Percentiles rank a stretch among this genome's conserved stretches.
Conservation (phyloP, 2,888 invertebrate genomes). For the Phyllotreta striolata region DNA sequence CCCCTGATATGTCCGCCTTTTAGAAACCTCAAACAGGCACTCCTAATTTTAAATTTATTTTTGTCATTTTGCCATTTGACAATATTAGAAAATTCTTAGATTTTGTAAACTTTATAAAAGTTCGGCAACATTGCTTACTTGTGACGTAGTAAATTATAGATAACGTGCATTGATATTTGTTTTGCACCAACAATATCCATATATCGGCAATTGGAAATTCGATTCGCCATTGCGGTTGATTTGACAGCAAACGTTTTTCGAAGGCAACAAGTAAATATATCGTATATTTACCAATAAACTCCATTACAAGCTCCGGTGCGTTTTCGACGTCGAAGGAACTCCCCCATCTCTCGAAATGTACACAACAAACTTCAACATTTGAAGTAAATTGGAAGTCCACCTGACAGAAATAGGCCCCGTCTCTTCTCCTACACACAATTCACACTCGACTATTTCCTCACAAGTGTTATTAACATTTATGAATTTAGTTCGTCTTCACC, state of each 20-base stretch:
- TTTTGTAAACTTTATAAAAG: too few relatives aligned
- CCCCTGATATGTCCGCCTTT: too few relatives aligned
- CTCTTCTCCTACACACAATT: background rate
- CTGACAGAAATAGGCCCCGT: constrained; percentile 17
- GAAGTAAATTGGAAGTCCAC: constrained; percentile 16
- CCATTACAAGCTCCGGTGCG: constrained; percentile 9
- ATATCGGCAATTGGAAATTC: background rate
- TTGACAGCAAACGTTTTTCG: constrained; percentile 12
- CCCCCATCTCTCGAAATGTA: background rate
- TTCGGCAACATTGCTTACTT: too few relatives aligned
- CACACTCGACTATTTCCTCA: background rate
- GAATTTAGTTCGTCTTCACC: too few relatives aligned
- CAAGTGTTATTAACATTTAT: too few relatives aligned
- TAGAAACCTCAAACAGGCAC: too few relatives aligned
- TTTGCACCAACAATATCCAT: too few relatives aligned
- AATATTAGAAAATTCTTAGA: too few relatives aligned
- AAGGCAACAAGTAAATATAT: constrained; percentile 12
- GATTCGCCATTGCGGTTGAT: background rate
- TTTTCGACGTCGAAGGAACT: constrained; percentile 1
- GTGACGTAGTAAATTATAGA: too few relatives aligned
- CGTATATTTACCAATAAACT: constrained; percentile 14
- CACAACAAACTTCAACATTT: constrained; percentile 13
- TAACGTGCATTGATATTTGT: too few relatives aligned
- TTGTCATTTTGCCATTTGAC: too few relatives aligned
- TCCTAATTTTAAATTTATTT: too few relatives aligned